Conservation (phyloP, 2,113 vertebrate genomes). For the Grus americana region DNA sequence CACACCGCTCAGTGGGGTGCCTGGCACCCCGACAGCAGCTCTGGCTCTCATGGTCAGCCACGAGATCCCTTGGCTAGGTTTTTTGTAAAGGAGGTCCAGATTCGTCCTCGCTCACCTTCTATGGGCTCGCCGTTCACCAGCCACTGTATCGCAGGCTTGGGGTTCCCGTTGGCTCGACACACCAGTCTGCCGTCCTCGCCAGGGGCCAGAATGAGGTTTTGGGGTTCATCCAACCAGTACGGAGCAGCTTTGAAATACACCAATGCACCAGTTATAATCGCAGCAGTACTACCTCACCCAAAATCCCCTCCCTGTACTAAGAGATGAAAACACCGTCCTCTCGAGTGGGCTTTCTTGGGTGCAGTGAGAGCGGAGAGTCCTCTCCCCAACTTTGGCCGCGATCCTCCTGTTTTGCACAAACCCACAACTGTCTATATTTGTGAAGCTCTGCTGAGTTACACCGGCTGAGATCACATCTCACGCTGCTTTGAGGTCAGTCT, state of each 20-base stretch:
- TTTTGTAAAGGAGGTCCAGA: background rate
- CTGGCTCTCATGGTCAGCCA: background rate
- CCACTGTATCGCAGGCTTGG: constrained; percentile 94
- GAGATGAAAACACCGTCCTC: rapidly evolving
- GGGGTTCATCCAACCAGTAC: constrained; percentile 93
- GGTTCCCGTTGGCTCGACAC: constrained; percentile 93
- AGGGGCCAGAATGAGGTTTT: constrained; percentile 90
- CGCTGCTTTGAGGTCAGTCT: rapidly evolving
- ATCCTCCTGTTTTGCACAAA: background rate
- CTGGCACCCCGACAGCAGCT: background rate
- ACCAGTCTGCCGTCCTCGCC: constrained; percentile 89
- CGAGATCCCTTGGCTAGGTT: background rate
- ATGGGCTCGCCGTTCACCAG: constrained; percentile 88
- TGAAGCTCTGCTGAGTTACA: background rate
- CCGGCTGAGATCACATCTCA: background rate
- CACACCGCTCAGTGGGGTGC: rapidly evolving
- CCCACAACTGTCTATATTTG: rapidly evolving
- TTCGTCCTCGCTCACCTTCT: constrained; percentile 75
- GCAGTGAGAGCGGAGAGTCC: rapidly evolving
- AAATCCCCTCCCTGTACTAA: background rate
- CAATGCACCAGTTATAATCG: rapidly evolving
- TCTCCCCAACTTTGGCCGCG: background rate
- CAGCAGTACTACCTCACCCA: background rate
- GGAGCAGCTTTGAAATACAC: constrained; percentile 85
- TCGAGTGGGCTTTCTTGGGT: rapidly evolving